Evolutionary conservation across 2,797 vertebrate genomes (phyloP).

Genomic region (Bovichtus variegatus): DNA sequence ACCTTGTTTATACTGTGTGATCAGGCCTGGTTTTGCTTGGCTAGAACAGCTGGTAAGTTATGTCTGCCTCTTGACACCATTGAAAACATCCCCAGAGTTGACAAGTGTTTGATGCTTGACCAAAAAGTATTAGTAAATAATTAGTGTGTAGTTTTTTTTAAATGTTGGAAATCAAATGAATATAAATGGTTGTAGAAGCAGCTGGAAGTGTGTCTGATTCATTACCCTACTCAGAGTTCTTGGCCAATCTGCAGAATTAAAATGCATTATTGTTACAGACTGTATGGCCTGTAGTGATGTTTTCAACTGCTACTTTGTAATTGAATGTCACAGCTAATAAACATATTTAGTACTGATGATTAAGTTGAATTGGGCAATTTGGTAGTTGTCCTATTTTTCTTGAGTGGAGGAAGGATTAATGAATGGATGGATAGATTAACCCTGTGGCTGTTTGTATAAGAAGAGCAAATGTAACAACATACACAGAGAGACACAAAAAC

Average conservation of each 20-base stretch:
- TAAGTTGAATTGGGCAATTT: background rate
- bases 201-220: slow-evolving; percentile 4
- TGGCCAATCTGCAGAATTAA: slow-evolving; percentile 6
- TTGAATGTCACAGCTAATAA: slow-evolving; percentile 31
- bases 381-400: slow-evolving; percentile 12
- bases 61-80: too few relatives aligned
- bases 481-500: background rate
- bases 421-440: slow-evolving; percentile 16
- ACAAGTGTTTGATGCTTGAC: slow-evolving; percentile 1
- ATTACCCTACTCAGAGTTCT: slow-evolving; percentile 11
- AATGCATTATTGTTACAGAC: slow-evolving; percentile 2
- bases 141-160: too few relatives aligned
- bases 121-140: background rate
- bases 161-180: background rate
- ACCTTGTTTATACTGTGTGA: background rate
- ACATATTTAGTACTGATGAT: slow-evolving; percentile 5
- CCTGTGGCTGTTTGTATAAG: background rate
- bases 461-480: background rate
- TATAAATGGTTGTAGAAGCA: slow-evolving; percentile 4
- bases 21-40: background rate
- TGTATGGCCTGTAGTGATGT: background rate
- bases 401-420: slow-evolving; percentile 6
- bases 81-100: background rate
- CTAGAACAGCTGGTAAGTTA: background rate
- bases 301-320: slow-evolving; percentile 9